Base-by-base conservation (phyloP, 2,888 invertebrate genomes). In the Apamea sordens region DNA sequence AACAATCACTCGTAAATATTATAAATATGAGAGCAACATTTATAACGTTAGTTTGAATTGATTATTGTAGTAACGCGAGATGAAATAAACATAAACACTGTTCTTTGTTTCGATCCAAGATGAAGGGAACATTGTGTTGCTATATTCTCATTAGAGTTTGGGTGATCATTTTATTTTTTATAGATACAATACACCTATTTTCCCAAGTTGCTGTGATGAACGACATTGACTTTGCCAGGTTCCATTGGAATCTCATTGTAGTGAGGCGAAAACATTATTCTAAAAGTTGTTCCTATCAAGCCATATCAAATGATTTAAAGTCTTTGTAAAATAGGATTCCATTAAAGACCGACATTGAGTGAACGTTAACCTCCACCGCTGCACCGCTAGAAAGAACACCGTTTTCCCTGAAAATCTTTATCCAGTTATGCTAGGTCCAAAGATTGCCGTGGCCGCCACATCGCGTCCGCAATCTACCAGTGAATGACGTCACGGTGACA, bases 1-100 rank as follows among this genome's bases (percentile, higher is more conserved):
- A 89, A 90, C 89, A 89, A 86, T 89, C 86, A 82, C 82, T 84
- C 88, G 85, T 91, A 89, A 89, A 90, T 90, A 89, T 85, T 88
- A 89, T 88, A 84, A 88, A 88, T 85, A 77, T 83, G 59, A 87
- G 81, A 88, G 83, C 79, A 84, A 79, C 77, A 85, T 82, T 71
- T 79, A 61, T 76, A 76, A 77, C 63, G 50, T 79, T 88, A 80
- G 71, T 86, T 84, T 84, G 73, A 87, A 89, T 89, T 89, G 87
- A 86, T 88, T 87, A 87, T 86, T 77, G 72, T 67, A 76, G 83
- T 82, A 85, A 82, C 65, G 76, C 69, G 71, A 81, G 64, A 75
- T 77, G 79, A 79, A 79, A 73, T 73, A 65, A 79, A 70, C 73
- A 70, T 79, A 75, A 83, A 84, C 79, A 83, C 67, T 71, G 70